Evolutionary conservation across 2,797 vertebrate genomes (phyloP).

Genomic region (Phoebastria nigripes): DNA sequence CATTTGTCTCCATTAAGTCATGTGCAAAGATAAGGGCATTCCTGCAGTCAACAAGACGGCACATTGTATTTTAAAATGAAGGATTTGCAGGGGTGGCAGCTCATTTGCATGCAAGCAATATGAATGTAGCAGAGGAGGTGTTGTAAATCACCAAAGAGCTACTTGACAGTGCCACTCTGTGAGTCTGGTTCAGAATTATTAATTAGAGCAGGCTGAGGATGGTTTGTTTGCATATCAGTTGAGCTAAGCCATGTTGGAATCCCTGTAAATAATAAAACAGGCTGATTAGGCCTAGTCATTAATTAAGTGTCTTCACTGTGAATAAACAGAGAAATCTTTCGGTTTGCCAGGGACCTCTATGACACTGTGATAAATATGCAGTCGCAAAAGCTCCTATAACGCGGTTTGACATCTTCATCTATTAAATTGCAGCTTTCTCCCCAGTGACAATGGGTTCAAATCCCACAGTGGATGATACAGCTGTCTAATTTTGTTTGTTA

Average conservation of each 20-base stretch:
- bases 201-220: conserved; percentile 70
- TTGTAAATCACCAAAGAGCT: conserved; percentile 71
- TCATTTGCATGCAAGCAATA: conserved; percentile 72
- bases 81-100: conserved; percentile 53
- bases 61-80: conserved; percentile 43
- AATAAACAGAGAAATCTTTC: conserved; percentile 72
- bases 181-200: conserved; percentile 73
- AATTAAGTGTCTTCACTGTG: conserved; percentile 78
- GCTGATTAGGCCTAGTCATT: conserved; percentile 76
- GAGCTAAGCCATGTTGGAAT: conserved; percentile 71
- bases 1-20: conserved; percentile 71
- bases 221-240: conserved; percentile 74
- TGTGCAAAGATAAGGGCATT: conserved; percentile 61
- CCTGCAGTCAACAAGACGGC: conserved; percentile 34
- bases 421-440: conserved; percentile 49
- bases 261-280: conserved; percentile 78
- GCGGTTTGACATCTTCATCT: conserved; percentile 72
- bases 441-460: conserved; percentile 26
- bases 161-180: conserved; percentile 59
- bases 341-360: conserved; percentile 46
- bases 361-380: conserved; percentile 64
- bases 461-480: conserved; percentile 23
- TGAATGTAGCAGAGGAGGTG: conserved; percentile 43
- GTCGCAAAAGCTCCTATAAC: conserved; percentile 50
- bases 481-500: conserved; percentile 36